Percentiles rank a stretch among this genome's conserved stretches.
Conservation (phyloP, 2,888 invertebrate genomes). For the Parnassius orleans region DNA sequence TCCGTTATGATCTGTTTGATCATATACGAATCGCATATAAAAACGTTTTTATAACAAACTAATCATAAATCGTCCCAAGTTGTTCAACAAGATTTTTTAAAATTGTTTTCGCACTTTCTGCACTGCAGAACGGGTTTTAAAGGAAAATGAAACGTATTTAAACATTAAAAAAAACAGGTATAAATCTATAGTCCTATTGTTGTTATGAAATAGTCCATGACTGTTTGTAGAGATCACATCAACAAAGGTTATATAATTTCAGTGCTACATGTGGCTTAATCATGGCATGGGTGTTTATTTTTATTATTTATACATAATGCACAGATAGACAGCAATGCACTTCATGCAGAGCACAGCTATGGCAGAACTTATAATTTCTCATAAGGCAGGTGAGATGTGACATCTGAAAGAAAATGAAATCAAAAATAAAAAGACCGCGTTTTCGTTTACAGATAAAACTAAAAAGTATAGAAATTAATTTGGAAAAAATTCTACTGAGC, state of each 20-base stretch:
- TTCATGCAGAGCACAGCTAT: conserved; percentile 77
- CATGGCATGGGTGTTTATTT: conserved; percentile 30
- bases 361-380: conserved; percentile 91
- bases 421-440: conserved; percentile 47
- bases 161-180: too few relatives aligned
- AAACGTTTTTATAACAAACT: too few relatives aligned
- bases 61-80: too few relatives aligned
- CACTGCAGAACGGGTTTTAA: too few relatives aligned
- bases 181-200: too few relatives aligned
- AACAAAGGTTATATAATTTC: not conserved
- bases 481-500: conserved; percentile 12
- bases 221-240: not conserved
- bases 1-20: too few relatives aligned
- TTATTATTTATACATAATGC: conserved; percentile 50
- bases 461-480: not conserved
- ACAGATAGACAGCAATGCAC: conserved; percentile 68
- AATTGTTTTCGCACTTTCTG: too few relatives aligned
- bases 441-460: conserved; percentile 13
- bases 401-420: conserved; percentile 89
- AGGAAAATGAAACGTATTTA: too few relatives aligned
- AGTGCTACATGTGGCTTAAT: conserved; percentile 29
- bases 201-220: too few relatives aligned
- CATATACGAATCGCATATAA: too few relatives aligned
- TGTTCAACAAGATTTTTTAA: too few relatives aligned
- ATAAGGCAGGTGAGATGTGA: conserved; percentile 94